These are phyloP conservation scores for Torymus aiolomorphi DNA, from an alignment of 2,888 invertebrate genomes.

Conservation along the genomic window DNA sequence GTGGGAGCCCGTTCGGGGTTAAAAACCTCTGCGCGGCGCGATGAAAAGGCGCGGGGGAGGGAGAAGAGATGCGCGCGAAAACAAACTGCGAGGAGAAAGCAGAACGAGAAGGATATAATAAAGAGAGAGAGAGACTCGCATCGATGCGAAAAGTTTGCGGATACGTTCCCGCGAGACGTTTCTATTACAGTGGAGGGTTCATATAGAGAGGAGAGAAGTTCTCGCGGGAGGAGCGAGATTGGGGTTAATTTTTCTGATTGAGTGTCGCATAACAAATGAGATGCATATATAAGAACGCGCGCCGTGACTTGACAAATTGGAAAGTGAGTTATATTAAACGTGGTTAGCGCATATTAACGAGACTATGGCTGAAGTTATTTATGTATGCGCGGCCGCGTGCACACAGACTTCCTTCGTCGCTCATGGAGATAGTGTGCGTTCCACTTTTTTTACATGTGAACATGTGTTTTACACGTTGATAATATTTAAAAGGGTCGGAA, in stretches of 20 bases:
- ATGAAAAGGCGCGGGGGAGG: not conserved
- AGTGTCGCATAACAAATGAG: conserved; percentile 29
- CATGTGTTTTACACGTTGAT: too few species aligned
- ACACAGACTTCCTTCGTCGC: too few species aligned
- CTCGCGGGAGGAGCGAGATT: not conserved
- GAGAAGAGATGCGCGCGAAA: conserved; percentile 7
- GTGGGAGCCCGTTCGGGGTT: conserved; percentile 36
- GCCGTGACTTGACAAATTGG: conserved; percentile 30
- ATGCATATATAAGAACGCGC: conserved; percentile 19
- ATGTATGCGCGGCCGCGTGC: too few species aligned
- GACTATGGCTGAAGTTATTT: too few species aligned
- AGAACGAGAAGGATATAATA: not conserved
- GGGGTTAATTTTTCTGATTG: conserved; percentile 36
- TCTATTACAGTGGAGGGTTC: not conserved
- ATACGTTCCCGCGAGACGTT: conserved; percentile 4
- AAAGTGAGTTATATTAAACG: conserved; percentile 26
- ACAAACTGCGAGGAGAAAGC: conserved; percentile 8
- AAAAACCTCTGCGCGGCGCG: conserved; percentile 52
- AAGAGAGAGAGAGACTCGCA: not conserved
- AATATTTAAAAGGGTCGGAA: too few species aligned
- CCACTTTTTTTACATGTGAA: too few species aligned
- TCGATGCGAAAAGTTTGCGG: not conserved
- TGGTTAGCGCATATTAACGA: too few species aligned
- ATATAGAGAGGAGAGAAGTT: not conserved
- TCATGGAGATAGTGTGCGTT: too few species aligned